Conservation (phyloP, 2,113 vertebrate genomes). For the Chitala chitala region DNA sequence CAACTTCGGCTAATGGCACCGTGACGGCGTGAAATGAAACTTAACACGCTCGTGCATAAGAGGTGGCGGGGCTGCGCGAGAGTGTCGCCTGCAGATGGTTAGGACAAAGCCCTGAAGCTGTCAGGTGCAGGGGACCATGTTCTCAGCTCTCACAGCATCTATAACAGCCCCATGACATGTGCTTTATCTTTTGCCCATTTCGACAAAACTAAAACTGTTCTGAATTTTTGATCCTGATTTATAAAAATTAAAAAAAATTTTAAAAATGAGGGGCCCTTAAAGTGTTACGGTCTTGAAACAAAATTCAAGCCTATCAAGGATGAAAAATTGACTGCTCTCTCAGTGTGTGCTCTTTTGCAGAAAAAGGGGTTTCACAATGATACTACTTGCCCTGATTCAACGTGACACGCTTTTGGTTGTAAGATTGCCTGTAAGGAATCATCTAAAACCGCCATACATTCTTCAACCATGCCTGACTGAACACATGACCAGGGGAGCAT, state of each 20-base stretch:
- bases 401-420: background rate
- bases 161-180: no score
- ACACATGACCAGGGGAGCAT: background rate
- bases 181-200: no score
- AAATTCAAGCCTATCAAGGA: no score
- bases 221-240: no score
- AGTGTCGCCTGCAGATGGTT: constrained; percentile 12
- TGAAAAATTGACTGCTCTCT: no score
- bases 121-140: background rate
- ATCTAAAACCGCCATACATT: background rate
- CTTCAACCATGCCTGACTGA: background rate
- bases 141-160: background rate
- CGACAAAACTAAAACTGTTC: no score
- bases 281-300: no score
- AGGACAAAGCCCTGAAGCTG: background rate
- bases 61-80: background rate
- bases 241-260: no score
- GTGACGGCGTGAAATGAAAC: background rate
- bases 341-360: background rate
- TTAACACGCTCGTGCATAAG: background rate
- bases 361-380: background rate
- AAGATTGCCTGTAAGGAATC: background rate
- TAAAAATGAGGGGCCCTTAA: no score
- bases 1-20: background rate
- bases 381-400: background rate